Evolutionary conservation across 2,888 invertebrate genomes (phyloP).

Genomic region (Pegoplata infirma): DNA sequence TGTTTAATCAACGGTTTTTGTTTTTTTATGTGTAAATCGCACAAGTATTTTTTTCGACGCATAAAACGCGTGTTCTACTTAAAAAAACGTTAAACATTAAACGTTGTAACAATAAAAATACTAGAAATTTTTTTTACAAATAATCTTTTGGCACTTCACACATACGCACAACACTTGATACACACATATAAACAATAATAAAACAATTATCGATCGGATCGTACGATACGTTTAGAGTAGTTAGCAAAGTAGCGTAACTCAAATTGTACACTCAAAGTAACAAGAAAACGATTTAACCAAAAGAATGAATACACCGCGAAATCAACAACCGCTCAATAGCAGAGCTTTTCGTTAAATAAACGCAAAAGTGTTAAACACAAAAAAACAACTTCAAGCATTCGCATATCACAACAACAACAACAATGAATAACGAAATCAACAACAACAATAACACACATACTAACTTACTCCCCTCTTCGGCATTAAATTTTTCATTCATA

Average conservation of each 20-base stretch:
- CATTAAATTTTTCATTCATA: neutral
- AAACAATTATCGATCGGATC: conserved; percentile 52
- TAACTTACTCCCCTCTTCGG: neutral
- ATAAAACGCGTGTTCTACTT: conserved; percentile 3
- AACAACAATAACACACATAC: conserved; percentile 26
- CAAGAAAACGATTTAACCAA: conserved; percentile 41
- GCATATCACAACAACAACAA: conserved; percentile 58
- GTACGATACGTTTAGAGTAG: conserved; percentile 48
- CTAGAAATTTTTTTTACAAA: conserved; percentile 23
- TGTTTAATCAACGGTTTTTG: neutral
- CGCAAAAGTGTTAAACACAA: conserved; percentile 67
- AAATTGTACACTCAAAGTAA: conserved; percentile 18
- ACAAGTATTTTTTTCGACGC: conserved; percentile 9
- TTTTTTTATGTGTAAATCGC: neutral
- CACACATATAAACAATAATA: too few species aligned
- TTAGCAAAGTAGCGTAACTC: neutral
- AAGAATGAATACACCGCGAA: conserved; percentile 62
- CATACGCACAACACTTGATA: conserved; percentile 25
- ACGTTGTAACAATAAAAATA: conserved; percentile 13
- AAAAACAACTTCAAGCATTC: conserved; percentile 59
- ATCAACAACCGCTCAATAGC: conserved; percentile 74
- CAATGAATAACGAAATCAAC: too few species aligned
- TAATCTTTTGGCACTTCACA: conserved; percentile 33
- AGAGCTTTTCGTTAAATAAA: conserved; percentile 77
- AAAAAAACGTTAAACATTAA: neutral